Evolutionary conservation across 2,888 invertebrate genomes (phyloP).

Genomic region (Drosophila setosimentum): DNA sequence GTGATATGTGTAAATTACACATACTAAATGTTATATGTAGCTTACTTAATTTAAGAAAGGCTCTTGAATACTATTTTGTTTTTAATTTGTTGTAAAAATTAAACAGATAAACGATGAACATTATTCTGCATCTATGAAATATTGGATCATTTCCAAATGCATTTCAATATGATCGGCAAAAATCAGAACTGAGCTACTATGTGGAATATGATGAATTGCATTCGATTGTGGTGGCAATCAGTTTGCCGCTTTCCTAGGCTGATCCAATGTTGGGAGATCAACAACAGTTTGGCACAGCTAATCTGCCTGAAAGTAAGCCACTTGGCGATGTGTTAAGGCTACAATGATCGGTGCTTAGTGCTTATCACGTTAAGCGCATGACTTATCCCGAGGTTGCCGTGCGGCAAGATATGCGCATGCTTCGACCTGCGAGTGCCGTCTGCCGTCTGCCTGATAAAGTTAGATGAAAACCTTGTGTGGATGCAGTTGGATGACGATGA

Average conservation of each 20-base stretch:
- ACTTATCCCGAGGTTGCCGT: slow-evolving; percentile 37
- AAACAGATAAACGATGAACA: not conserved
- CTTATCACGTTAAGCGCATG: slow-evolving; percentile 59
- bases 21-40: not conserved
- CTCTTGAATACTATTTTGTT: no score
- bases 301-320: slow-evolving; percentile 14
- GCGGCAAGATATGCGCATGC: slow-evolving; percentile 54
- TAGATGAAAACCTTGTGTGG: not conserved
- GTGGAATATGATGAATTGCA: not conserved
- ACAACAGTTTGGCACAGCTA: not conserved
- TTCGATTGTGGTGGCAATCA: not conserved
- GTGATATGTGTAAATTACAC: not conserved
- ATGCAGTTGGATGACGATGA: slow-evolving; percentile 9
- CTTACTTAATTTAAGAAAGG: not conserved
- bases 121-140: not conserved
- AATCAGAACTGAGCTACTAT: not conserved
- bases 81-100: no score
- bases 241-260: not conserved
- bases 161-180: not conserved
- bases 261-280: slow-evolving; percentile 13
- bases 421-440: slow-evolving; percentile 23
- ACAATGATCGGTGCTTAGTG: slow-evolving; percentile 46
- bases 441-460: slow-evolving; percentile 3
- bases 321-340: slow-evolving; percentile 38
- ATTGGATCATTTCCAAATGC: not conserved